These are phyloP conservation scores for Pangasianodon gigas DNA, from an alignment of 2,113 vertebrate species.

Conservation along the genomic window DNA sequence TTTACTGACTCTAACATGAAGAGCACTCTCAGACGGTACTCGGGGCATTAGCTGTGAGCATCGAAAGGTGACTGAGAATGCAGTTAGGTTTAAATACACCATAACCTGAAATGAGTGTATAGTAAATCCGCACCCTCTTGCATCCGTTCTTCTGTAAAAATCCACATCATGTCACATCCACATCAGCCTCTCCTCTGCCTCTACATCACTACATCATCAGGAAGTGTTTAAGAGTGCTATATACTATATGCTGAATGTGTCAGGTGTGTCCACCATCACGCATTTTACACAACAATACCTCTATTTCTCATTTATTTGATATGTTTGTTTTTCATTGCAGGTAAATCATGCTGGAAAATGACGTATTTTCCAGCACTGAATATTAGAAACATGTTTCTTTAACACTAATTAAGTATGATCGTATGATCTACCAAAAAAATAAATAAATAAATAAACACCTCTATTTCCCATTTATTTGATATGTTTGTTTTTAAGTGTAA, in stretches of 20 bases:
- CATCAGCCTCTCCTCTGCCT: neutral
- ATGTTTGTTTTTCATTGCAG: too few relatives aligned
- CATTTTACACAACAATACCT: neutral
- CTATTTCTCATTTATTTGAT: too few relatives aligned
- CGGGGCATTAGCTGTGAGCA: neutral
- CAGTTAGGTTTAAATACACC: neutral
- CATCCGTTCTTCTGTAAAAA: neutral
- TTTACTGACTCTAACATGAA: neutral
- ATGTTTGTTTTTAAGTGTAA: too few relatives aligned
- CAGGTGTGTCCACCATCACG: neutral
- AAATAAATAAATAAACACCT: too few relatives aligned
- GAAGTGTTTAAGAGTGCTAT: neutral
- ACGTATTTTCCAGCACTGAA: too few relatives aligned
- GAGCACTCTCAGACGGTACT: neutral
- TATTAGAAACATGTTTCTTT: too few relatives aligned
- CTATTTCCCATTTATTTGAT: too few relatives aligned
- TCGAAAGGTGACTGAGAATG: neutral
- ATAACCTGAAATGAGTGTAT: neutral
- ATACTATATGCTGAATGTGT: conserved; percentile 25
- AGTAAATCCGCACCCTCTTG: neutral
- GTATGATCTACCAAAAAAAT: too few relatives aligned
- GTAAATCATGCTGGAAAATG: too few relatives aligned
- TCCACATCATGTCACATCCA: too few relatives aligned
- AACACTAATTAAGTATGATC: too few relatives aligned
- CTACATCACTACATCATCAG: neutral